These are phyloP conservation scores for Bombycilla garrulus DNA, from an alignment of 2,113 vertebrate species.

Conservation along the genomic window DNA sequence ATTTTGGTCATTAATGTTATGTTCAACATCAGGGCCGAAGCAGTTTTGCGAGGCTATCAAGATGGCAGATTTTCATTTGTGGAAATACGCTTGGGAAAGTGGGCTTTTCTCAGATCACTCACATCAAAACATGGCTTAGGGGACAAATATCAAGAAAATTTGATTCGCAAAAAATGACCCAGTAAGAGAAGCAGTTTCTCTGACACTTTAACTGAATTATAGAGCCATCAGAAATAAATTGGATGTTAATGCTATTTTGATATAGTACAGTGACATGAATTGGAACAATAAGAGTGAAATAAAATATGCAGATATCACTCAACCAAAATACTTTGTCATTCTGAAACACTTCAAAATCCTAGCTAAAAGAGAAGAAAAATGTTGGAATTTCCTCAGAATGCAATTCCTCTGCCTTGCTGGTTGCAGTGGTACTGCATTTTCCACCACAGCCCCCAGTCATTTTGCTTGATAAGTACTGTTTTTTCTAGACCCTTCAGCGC, in stretches of 20 bases:
- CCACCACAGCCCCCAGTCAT: accelerated
- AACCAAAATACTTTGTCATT: neutral
- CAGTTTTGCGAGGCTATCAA: neutral
- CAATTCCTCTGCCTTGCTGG: neutral
- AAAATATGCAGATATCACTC: neutral
- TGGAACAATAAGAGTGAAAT: neutral
- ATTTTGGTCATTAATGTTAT: neutral
- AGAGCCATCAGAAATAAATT: neutral
- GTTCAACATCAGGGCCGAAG: neutral
- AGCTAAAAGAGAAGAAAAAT: neutral
- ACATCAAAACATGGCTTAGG: neutral
- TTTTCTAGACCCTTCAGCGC: neutral
- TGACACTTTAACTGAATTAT: neutral
- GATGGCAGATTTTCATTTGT: neutral
- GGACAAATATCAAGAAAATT: neutral
- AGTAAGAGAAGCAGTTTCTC: neutral
- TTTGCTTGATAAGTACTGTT: neutral
- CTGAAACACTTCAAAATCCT: neutral
- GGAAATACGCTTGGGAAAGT: neutral
- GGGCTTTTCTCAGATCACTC: neutral
- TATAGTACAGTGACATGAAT: neutral
- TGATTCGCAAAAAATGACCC: neutral
- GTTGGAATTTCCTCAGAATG: neutral
- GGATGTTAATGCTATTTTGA: neutral
- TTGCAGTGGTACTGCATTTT: neutral